Evolutionary conservation across 2,797 vertebrate genomes (phyloP), one percentile per base, ranked within the genome.

Genomic region (Enteromius trimaculatus): DNA sequence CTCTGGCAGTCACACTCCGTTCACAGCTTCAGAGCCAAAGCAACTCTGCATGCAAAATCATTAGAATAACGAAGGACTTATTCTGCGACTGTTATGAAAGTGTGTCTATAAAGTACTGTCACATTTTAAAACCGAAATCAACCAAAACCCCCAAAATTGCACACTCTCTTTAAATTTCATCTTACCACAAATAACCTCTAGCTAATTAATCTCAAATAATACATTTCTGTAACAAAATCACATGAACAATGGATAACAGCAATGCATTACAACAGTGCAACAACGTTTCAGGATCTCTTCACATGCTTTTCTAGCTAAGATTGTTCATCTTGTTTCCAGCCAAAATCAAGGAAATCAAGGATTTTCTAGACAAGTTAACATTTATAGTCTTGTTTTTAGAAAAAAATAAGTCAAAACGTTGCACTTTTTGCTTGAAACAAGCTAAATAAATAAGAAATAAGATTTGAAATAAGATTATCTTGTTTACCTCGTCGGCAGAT

Each of bases 21-120:
- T 72, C 47, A 51, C 70, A 72, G 66, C 14, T 42, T 69, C 39
- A 69, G 47, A 72, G 70, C 70, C 47, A 49, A 72, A 51, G 47
- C 9, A 17, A 51, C 44, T 51, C 44, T 6, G 44, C 69, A 31
- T 49, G 26, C 26, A 17, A 49, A 19, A 49, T 49, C 23, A 1
- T 23, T 71, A 49, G 7, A 49, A 29, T 29, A 14, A 47, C 26
- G 7, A 70, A 44, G 39, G 23, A 49, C 68, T 29, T 31, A 31
- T 17, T 49, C 19, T 49, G 42, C 16, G 8, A 70, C 3, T 16
- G 42, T 29, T 21, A 17, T 47, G 16, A 51, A 51, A 31, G 26
- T 51, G 6, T 10, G 47, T 71, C 37, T 42, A 47, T 47, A 31
- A 19, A 31, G 44, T 71, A 37, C 31, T 14, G 21, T 42, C 11